phyloP scores from a whole-genome alignment of 2,113 vertebrate species.

The Tympanuchus pallidicinctus region DNA sequence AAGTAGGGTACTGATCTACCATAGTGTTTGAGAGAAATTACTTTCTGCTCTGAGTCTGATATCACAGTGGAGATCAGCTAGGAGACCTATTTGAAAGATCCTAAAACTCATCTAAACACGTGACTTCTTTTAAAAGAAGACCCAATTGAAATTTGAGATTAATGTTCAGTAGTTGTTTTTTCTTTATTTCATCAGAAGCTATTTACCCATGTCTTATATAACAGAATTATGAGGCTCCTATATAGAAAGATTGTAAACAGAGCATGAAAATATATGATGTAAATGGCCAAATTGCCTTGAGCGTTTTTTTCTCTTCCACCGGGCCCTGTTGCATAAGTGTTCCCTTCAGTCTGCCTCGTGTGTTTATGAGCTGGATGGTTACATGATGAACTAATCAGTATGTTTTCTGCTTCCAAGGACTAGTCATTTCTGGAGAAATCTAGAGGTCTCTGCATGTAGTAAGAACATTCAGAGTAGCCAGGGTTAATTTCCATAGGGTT shows the following conservation, averaged over 20 bases:
- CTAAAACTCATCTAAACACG: not conserved
- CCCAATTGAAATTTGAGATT: not conserved
- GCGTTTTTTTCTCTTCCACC: slow-evolving; percentile 27
- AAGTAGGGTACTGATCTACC: not conserved
- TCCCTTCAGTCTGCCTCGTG: slow-evolving; percentile 6
- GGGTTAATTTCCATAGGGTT: not conserved
- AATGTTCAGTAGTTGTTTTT: not conserved
- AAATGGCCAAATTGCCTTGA: slow-evolving; percentile 45
- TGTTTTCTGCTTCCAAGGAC: not conserved
- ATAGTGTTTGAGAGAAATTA: too few species aligned
- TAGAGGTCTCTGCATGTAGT: not conserved
- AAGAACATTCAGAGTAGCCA: not conserved
- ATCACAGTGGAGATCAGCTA: not conserved
- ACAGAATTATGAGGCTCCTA: not conserved
- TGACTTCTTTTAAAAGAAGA: not conserved
- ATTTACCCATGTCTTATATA: not conserved
- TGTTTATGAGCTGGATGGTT: not conserved
- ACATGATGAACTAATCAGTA: not conserved
- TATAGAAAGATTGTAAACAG: slow-evolving; percentile 25
- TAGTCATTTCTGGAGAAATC: not conserved
- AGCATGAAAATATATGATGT: slow-evolving; percentile 56
- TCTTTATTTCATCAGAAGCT: not conserved
- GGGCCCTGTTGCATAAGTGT: slow-evolving; percentile 46
- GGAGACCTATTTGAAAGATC: not conserved
- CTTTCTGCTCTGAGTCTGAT: not conserved